Base-by-base conservation (phyloP, 2,797 vertebrate genomes). In the Bovichtus variegatus region DNA sequence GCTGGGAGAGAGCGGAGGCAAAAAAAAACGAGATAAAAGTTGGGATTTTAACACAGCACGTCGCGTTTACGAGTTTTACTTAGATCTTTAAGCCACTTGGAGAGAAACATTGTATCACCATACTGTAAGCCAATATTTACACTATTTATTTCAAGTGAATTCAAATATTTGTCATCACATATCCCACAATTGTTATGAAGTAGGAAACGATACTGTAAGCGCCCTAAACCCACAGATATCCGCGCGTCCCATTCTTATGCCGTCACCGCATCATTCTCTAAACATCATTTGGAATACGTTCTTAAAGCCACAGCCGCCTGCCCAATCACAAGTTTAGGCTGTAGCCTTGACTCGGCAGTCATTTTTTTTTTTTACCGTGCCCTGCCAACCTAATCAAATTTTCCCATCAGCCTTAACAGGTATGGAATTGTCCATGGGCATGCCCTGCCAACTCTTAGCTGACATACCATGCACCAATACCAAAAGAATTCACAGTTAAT, bases 381-480 rank as follows among this genome's bases (percentile, higher is more conserved):
- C 41, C 40, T 62, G 41, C 57, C 50, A 75, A 44, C 61, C 67
- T 51, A 57, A 75, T 59, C 61, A 34, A 47, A 40, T 43, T 50
- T 69, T 69, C 64, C 58, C 63, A 41, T 49, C 44, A 61, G 29
- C 29, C 44, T 58, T 27, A 60, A 72, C 49, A 66, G 41, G 62
- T 44, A 6, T 15, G 38, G 43, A 64, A 8, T 65, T 41, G 19
- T 50, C 67, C 51, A 36, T 34, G 47, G 44, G 40, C 62, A 68
- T 21, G 44, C 31, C 71, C 43, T 71, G 58, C 58, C 36, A 78
- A 25, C 67, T 55, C 34, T 13, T 10, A 29, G 21, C 38, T 71
- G 51, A 70, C 25, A 44, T 43, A 51, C 41, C 44, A 36, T 36
- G 13, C 31, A 51, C 34, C 6, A 38, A 38, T 43, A 68, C 23